phyloP scores from a whole-genome alignment of 2,888 invertebrate genomes.

The Pseudococcus viburni region DNA sequence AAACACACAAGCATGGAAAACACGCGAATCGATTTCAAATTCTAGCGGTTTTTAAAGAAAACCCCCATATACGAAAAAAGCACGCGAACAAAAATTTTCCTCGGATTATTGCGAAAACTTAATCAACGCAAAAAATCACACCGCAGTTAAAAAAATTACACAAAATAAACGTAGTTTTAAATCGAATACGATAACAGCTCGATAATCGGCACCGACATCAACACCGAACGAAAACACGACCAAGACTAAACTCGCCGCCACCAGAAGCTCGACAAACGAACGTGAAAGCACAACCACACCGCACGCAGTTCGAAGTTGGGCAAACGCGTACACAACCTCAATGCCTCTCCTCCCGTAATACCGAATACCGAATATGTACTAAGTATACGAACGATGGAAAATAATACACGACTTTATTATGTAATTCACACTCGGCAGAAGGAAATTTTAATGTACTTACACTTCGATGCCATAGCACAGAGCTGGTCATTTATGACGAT shows the following conservation, averaged over 20 bases:
- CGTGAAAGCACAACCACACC: background rate
- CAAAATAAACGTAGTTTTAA: background rate
- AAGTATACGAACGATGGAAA: background rate
- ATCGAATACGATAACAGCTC: background rate
- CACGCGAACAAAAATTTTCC: background rate
- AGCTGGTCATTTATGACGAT: background rate
- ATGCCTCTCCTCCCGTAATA: background rate
- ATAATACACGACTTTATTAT: constrained; percentile 11
- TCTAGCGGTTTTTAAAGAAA: background rate
- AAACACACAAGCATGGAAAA: background rate
- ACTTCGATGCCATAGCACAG: background rate
- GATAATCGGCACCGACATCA: background rate
- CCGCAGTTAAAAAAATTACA: background rate
- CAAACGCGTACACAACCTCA: background rate
- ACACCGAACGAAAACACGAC: background rate
- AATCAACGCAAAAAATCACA: background rate
- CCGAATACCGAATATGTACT: background rate
- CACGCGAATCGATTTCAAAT: background rate
- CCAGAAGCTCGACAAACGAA: background rate
- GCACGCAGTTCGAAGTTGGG: background rate
- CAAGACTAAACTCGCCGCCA: constrained; percentile 27
- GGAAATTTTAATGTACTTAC: constrained; percentile 1
- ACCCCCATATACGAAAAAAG: background rate
- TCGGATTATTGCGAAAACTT: background rate
- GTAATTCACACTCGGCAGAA: constrained; percentile 25